Conservation (phyloP, 2,113 vertebrate species). For the Craseonycteris thonglongyai region DNA sequence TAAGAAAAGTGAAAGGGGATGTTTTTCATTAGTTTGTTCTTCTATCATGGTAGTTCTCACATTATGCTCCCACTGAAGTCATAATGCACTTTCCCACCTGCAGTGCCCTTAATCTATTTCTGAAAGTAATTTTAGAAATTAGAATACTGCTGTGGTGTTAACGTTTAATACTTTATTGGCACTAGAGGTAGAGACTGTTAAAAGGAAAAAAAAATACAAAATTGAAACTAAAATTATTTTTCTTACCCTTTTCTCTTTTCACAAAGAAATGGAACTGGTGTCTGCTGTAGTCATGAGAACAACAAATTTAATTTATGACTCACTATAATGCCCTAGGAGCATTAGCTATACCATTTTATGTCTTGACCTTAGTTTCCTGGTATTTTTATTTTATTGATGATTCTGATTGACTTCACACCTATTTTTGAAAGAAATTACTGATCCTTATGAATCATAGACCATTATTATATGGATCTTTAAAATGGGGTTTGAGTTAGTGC, state of each 20-base stretch:
- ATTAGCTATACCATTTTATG: background rate
- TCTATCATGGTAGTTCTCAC: conserved; percentile 28
- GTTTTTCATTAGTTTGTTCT: conserved; percentile 6
- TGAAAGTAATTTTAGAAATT: conserved; percentile 63
- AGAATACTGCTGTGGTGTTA: conserved; percentile 35
- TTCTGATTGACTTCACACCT: background rate
- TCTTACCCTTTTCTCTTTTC: background rate
- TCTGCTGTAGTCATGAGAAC: background rate
- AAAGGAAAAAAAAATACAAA: background rate
- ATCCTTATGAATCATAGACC: background rate
- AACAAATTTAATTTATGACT: background rate
- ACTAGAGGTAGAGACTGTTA: background rate
- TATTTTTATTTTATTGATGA: background rate
- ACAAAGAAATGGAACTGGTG: background rate
- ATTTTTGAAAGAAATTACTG: background rate
- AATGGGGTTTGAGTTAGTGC: background rate
- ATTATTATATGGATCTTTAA: background rate
- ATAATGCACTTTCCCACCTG: conserved; percentile 39
- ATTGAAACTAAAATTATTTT: background rate
- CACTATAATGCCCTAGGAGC: background rate
- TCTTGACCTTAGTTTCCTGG: background rate
- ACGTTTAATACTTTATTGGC: conserved; percentile 52
- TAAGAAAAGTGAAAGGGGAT: background rate
- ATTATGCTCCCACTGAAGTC: background rate
- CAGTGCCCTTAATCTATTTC: conserved; percentile 37